Evolutionary conservation across 23 tunicate genomes (phyloP).

Genomic region (Ascidia mentula): DNA sequence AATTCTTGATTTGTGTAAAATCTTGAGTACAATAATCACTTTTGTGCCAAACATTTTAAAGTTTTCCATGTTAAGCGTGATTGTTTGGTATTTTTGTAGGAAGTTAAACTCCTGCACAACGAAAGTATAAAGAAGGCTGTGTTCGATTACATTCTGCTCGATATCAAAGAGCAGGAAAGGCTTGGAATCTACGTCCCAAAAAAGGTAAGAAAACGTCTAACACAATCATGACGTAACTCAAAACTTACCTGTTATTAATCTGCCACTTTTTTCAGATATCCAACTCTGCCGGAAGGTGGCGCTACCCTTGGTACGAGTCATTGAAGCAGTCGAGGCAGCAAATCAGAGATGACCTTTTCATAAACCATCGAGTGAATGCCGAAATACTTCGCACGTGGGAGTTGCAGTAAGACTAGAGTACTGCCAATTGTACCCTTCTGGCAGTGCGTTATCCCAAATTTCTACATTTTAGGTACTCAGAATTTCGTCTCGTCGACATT

Average conservation of each 20-base stretch:
- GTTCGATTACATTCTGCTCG: slow-evolving; percentile 74
- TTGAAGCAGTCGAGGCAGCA: slow-evolving; percentile 44
- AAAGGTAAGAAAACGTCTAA: slow-evolving; percentile 26
- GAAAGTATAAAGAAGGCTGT: slow-evolving; percentile 80
- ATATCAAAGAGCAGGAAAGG: slow-evolving; percentile 56
- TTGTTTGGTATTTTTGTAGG: slow-evolving; percentile 19
- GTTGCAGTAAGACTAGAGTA: slow-evolving; percentile 18
- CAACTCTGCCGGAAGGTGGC: slow-evolving; percentile 73
- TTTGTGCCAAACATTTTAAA: too few relatives aligned
- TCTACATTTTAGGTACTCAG: slow-evolving; percentile 23
- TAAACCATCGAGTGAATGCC: slow-evolving; percentile 72
- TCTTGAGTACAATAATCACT: too few relatives aligned
- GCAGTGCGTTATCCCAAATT: too few relatives aligned
- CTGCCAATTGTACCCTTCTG: neutral
- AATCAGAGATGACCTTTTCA: slow-evolving; percentile 29
- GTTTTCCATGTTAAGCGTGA: too few relatives aligned
- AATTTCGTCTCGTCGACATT: slow-evolving; percentile 67
- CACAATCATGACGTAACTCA: neutral
- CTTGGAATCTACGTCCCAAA: slow-evolving; percentile 40
- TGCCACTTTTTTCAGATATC: slow-evolving; percentile 20
- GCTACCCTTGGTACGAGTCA: slow-evolving; percentile 87
- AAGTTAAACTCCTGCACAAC: slow-evolving; percentile 25
- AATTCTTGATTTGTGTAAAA: too few relatives aligned
- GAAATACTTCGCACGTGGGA: slow-evolving; percentile 51
- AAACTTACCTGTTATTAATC: neutral